A percentile compares a stretch with the other conserved stretches of the same genome.
Evolutionary conservation across 1,140 invertebrate species (phyloP).

Genomic region (Streblospio benedicti): DNA sequence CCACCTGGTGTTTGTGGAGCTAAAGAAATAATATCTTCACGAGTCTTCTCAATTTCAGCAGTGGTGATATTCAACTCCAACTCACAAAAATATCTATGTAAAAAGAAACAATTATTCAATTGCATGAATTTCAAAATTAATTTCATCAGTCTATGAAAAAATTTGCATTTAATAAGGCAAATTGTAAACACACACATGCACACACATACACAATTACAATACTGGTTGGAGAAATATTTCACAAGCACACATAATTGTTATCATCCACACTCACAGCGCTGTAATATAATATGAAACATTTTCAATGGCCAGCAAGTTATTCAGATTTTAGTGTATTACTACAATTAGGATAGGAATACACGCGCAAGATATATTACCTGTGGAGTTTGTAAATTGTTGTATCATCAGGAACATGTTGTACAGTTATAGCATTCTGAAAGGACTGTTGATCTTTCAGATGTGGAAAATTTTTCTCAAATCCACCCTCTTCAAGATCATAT

Average conservation of each 20-base stretch:
- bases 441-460: slow-evolving; percentile 45
- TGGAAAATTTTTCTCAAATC: slow-evolving; percentile 25
- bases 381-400: slow-evolving; percentile 62
- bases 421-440: slow-evolving; percentile 53
- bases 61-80: too few relatives aligned
- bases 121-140: too few relatives aligned
- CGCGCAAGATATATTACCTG: slow-evolving; percentile 44
- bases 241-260: background rate
- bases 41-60: too few relatives aligned
- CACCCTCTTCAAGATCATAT: slow-evolving; percentile 41
- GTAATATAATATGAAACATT: background rate
- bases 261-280: background rate
- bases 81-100: too few relatives aligned
- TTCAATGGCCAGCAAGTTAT: too few relatives aligned
- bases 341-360: background rate
- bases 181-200: slow-evolving; percentile 45
- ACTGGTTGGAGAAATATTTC: background rate
- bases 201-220: slow-evolving; percentile 49
- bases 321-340: too few relatives aligned
- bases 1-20: too few relatives aligned
- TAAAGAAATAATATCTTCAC: too few relatives aligned
- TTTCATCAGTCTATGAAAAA: too few relatives aligned
- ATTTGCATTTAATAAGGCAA: too few relatives aligned
- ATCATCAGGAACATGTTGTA: slow-evolving; percentile 59
- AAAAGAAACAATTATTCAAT: too few relatives aligned